Base-by-base conservation (phyloP, 2,888 invertebrate genomes). In the Itoplectis maculator region DNA sequence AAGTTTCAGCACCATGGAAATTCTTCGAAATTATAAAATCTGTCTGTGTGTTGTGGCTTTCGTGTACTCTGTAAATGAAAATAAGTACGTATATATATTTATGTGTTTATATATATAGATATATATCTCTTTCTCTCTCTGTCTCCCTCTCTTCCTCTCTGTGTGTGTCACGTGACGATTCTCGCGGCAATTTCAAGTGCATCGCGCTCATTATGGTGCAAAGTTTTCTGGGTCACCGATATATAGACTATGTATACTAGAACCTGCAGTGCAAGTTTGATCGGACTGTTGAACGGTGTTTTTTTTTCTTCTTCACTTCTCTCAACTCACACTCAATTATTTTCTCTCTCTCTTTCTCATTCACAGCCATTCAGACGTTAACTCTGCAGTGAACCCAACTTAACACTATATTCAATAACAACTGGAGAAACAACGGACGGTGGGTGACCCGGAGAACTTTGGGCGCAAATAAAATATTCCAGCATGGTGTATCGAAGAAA, bases 1-100 rank as follows among this genome's bases (percentile, higher is more conserved):
- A 45, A 82, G 47, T 82, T 82, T 72, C 77, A 82, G 82, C 80
- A 79, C 77, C 78, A 72, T 78, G 70, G 63, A 80, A 68, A 77
- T 79, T 69, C n/a, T 63, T 79, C 51, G 29, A 20, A 63, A 74
- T 72, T 35, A 59, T 72, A 47, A n/a, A n/a, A 74, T 74, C 54
- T 63, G 63, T 69, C 42, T n/a, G 65, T n/a, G 65, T 65, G 13
- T 76, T 47, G n/a, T 45, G n/a, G n/a, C n/a, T 45, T 29, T 59
- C 29, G 49, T 59, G 11, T 40, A 68, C 9, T 42, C 42, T 51
- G 40, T 18, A 11, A 47, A 42, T 66, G 47, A 61, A 49, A 54
- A 73, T 45, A 37, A 63, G 35, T 70, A 56, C 56, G 15, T 61
- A 37, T 61, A 61, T 61, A 15, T 59, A 35, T 59, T 29, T 59